Conservation (phyloP, 2,797 vertebrate species). For the Lerista edwardsae region DNA sequence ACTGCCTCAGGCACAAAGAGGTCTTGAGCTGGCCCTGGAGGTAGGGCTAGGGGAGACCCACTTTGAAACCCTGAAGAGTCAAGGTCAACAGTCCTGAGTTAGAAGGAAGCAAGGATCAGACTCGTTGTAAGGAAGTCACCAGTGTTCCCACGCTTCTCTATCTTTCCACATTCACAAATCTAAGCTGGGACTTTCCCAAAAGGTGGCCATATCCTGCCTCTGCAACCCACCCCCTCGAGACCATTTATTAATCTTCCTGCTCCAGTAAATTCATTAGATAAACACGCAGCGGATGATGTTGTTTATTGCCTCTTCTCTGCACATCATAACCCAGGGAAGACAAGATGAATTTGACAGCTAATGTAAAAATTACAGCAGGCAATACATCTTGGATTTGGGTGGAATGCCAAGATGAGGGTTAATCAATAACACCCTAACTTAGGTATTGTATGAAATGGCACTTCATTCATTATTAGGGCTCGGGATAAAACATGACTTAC, state of each 20-base stretch:
- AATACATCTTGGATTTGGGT: conserved; percentile 92
- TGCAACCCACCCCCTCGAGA: conserved; percentile 47
- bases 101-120: too few relatives aligned
- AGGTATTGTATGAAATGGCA: conserved; percentile 94
- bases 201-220: conserved; percentile 45
- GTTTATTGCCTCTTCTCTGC: conserved; percentile 85
- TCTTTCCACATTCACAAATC: background rate
- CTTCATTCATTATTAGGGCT: conserved; percentile 90
- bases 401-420: conserved; percentile 93
- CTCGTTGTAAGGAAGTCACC: too few relatives aligned
- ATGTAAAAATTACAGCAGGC: conserved; percentile 95
- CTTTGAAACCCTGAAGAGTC: too few relatives aligned
- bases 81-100: too few relatives aligned
- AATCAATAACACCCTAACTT: conserved; percentile 95
- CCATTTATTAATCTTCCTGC: conserved; percentile 66
- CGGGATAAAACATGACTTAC: conserved; percentile 76
- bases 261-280: conserved; percentile 74
- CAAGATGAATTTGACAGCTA: conserved; percentile 95
- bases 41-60: too few relatives aligned
- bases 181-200: background rate
- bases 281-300: conserved; percentile 68
- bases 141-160: background rate
- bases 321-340: conserved; percentile 84
- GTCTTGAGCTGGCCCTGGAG: too few relatives aligned
- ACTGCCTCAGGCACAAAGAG: too few relatives aligned